phyloP scores from a whole-genome alignment of 2,797 vertebrate species.

The Lophotriccus pileatus region DNA sequence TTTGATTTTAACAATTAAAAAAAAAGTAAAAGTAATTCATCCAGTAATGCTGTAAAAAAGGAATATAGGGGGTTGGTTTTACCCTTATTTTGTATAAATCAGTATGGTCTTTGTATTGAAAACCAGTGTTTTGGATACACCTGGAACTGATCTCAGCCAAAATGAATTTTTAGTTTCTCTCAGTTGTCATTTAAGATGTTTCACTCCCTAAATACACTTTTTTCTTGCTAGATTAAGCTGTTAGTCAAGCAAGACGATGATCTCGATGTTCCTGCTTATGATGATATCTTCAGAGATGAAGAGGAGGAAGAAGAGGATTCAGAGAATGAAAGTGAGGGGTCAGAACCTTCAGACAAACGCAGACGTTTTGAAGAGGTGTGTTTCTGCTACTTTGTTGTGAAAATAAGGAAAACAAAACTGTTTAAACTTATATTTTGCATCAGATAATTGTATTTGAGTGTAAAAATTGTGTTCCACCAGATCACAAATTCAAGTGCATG shows the following conservation, averaged over 20 bases:
- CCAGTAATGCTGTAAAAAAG: background rate
- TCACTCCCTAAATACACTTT: background rate
- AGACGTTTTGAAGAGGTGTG: conserved; percentile 87
- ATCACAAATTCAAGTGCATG: background rate
- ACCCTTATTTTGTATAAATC: background rate
- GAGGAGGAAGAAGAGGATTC: conserved; percentile 82
- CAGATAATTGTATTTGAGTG: background rate
- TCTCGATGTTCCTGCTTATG: conserved; percentile 88
- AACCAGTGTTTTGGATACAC: fast-evolving
- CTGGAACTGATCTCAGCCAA: background rate
- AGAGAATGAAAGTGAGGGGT: conserved; percentile 83
- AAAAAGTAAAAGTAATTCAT: background rate
- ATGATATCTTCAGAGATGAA: conserved; percentile 93
- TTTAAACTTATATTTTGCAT: background rate
- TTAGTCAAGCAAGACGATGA: conserved; percentile 95
- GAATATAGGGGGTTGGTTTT: background rate
- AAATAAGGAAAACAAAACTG: background rate
- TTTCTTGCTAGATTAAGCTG: conserved; percentile 81
- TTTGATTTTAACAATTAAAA: background rate
- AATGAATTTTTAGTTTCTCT: background rate
- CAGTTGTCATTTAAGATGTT: background rate
- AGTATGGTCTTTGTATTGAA: background rate
- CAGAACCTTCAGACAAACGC: conserved; percentile 91
- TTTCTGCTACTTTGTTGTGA: background rate
- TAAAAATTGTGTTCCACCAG: background rate